phyloP scores from a whole-genome alignment of 1,140 invertebrate species.

The Drosophila virilis region DNA sequence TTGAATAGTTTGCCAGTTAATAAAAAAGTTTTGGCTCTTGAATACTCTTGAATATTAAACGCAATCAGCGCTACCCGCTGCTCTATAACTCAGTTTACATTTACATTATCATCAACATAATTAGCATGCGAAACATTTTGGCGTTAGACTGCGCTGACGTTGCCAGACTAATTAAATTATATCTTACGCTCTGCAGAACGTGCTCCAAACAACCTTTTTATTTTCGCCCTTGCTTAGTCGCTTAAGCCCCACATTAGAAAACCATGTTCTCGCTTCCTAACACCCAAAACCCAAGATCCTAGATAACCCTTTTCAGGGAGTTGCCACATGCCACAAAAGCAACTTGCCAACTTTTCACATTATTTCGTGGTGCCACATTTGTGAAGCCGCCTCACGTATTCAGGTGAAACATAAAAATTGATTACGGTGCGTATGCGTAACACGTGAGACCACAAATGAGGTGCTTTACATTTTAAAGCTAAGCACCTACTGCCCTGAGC shows the following conservation, averaged over 20 bases:
- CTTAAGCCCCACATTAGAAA: constrained; percentile 29
- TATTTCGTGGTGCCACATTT: constrained; percentile 48
- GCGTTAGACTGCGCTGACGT: constrained; percentile 14
- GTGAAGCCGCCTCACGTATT: constrained; percentile 64
- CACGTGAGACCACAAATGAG: constrained; percentile 34
- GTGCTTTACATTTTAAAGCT: constrained; percentile 21
- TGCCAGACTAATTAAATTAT: constrained; percentile 79
- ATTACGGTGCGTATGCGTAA: constrained; percentile 74
- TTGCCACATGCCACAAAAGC: not conserved
- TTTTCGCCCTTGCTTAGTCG: not conserved
- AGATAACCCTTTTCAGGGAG: constrained; percentile 28
- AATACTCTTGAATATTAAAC: not conserved
- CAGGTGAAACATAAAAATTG: constrained; percentile 68
- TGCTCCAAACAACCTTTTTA: constrained; percentile 49
- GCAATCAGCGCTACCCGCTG: not conserved
- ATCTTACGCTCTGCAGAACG: constrained; percentile 56
- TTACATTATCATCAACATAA: constrained; percentile 53
- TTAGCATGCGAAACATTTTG: constrained; percentile 46
- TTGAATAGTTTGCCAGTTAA: not conserved
- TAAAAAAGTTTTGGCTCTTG: not conserved
- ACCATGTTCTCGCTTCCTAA: constrained; percentile 14
- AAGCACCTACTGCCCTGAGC: not conserved
- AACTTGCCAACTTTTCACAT: constrained; percentile 58
- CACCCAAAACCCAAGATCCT: not conserved
- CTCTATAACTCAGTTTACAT: constrained; percentile 7